phyloP scores from a whole-genome alignment of 2,797 vertebrate species.

The Pangasius djambal region DNA sequence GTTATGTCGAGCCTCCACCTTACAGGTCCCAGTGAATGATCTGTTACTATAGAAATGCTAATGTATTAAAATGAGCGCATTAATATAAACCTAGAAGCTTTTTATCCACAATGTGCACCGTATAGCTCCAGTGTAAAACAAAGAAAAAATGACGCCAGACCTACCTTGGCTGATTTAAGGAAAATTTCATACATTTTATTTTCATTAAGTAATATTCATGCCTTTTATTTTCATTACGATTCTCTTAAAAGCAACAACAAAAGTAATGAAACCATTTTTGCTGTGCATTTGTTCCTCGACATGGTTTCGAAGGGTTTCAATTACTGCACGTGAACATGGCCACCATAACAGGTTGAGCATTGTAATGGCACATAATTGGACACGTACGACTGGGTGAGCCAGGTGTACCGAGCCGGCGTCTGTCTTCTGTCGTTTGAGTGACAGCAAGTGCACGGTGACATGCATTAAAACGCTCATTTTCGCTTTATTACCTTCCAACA shows the following conservation, averaged over 20 bases:
- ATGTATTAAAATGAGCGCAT: background rate
- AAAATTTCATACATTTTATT: background rate
- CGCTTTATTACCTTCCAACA: slow-evolving; percentile 39
- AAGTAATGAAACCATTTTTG: background rate
- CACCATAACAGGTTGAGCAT: slow-evolving; percentile 39
- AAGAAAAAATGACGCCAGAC: background rate
- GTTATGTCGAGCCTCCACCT: background rate
- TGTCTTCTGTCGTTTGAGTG: slow-evolving; percentile 44
- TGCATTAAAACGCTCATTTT: slow-evolving; percentile 46
- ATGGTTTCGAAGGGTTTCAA: slow-evolving; percentile 25
- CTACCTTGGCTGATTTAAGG: background rate
- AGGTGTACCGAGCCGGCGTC: slow-evolving; percentile 53
- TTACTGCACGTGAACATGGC: slow-evolving; percentile 35
- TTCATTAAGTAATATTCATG: too few relatives aligned
- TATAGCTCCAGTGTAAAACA: background rate
- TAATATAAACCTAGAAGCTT: background rate
- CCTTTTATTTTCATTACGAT: background rate
- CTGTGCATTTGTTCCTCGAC: background rate
- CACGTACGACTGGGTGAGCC: slow-evolving; percentile 48
- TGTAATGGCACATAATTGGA: slow-evolving; percentile 58
- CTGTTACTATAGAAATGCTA: background rate
- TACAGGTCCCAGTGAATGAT: background rate
- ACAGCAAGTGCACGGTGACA: slow-evolving; percentile 44
- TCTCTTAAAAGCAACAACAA: background rate
- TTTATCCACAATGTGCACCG: background rate